Evolutionary conservation across 2,888 invertebrate species (phyloP), one percentile per base, ranked within the genome.

Genomic region (Syrista parreyssii): DNA sequence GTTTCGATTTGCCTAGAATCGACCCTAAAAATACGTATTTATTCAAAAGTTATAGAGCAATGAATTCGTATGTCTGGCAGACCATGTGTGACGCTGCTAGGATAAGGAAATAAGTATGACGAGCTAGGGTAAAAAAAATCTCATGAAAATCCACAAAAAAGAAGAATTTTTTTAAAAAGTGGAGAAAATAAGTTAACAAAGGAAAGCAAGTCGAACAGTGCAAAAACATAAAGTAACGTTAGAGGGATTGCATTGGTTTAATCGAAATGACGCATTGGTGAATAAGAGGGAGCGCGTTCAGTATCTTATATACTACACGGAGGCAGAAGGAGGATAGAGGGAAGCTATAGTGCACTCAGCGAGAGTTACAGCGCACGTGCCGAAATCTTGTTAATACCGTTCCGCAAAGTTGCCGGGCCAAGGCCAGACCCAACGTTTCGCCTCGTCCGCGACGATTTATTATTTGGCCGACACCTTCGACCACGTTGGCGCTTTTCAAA

Each of bases 371-470:
- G 79, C 86, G 86, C 89, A 89, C 89, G 88, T 89, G 89, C 89
- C 89, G 88, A 89, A 89, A 88, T 88, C 85, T 87, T 82, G 86
- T 87, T 86, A 86, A 86, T 86, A 84, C 84, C 83, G 86, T 84
- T 86, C 82, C 81, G 80, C 84, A 80, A 83, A 87, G 82, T 76
- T 81, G 78, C 73, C 86, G 83, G 86, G 85, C 89, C 88, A 88
- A 89, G 89, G 88, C 82, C 87, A 82, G 71, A 71, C 15, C 71
- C 31, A n/a, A 71, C 12, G 71, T 31, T 33, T 12, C 76, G 76
- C 23, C 73, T 72, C 36, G 55, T 30, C 75, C 75, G 73, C n/a
- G 9, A 2, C 55, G 55, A 55, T 55, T 55, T 23, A 55, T 55
- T 55, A 23, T 55, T 55, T 55, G 55, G 55, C 55, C 23, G 55